Evolutionary conservation across 2,888 invertebrate species (phyloP).

Genomic region (Phorcus lineatus): DNA sequence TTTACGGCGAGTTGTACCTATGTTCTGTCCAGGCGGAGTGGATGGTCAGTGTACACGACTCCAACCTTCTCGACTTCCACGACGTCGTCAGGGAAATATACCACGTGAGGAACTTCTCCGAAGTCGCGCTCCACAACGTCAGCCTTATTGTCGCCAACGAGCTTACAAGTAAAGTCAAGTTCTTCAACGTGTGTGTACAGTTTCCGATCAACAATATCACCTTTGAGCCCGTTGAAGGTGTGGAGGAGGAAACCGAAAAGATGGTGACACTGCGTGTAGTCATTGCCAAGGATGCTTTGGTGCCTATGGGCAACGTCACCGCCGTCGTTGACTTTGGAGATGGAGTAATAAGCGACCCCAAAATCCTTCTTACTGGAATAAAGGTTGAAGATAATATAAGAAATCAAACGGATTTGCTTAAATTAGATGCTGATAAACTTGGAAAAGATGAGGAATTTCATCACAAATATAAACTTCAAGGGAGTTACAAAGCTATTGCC

Average conservation of each 20-base stretch:
- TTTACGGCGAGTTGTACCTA: no score
- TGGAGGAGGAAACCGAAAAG: not conserved
- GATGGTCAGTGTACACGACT: conserved; percentile 14
- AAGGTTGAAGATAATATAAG: not conserved
- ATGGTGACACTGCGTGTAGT: not conserved
- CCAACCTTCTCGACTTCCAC: not conserved
- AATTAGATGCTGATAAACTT: not conserved
- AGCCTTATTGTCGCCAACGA: conserved; percentile 25
- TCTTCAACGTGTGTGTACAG: conserved; percentile 16
- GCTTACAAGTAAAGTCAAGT: not conserved
- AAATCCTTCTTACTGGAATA: not conserved
- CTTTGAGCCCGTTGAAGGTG: not conserved
- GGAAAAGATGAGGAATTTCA: not conserved
- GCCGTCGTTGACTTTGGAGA: not conserved
- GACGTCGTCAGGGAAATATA: not conserved
- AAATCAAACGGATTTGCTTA: not conserved
- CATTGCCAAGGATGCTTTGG: not conserved
- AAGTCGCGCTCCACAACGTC: not conserved
- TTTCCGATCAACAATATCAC: conserved; percentile 11
- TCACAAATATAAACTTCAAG: not conserved
- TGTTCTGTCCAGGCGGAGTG: conserved; percentile 22
- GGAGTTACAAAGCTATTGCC: not conserved
- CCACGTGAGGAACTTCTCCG: not conserved
- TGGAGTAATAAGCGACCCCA: not conserved
- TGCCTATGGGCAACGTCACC: conserved; percentile 17